phyloP scores from a whole-genome alignment of 2,113 vertebrate genomes.

The Syngnathus scovelli region DNA sequence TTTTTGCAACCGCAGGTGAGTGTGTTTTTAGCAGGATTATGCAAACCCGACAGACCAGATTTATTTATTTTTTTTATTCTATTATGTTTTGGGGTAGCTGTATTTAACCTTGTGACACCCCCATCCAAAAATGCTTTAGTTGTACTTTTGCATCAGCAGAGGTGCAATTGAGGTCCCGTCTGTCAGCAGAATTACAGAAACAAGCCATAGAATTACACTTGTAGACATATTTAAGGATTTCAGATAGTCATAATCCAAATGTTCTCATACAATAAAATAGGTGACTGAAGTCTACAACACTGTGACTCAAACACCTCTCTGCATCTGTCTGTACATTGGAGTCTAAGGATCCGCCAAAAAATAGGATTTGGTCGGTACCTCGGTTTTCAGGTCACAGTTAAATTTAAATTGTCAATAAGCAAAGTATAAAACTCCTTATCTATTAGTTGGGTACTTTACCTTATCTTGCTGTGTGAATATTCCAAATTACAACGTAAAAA shows the following conservation, averaged over 20 bases:
- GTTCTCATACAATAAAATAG: neutral
- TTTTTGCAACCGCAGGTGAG: neutral
- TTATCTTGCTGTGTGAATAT: too few relatives aligned
- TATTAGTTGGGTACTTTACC: too few relatives aligned
- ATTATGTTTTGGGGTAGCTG: neutral
- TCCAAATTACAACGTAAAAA: too few relatives aligned
- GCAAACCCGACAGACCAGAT: neutral
- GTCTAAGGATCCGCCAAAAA: too few relatives aligned
- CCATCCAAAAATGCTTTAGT: neutral
- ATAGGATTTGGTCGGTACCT: too few relatives aligned
- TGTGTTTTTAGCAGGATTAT: neutral
- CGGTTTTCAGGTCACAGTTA: too few relatives aligned
- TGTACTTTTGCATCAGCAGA: neutral
- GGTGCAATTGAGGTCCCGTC: neutral
- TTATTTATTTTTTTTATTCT: neutral
- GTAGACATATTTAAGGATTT: too few relatives aligned
- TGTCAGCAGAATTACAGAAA: neutral
- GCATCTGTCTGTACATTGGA: neutral
- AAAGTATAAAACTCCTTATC: too few relatives aligned
- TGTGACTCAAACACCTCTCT: neutral
- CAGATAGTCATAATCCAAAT: neutral
- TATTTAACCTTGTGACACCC: neutral
- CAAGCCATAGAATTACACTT: neutral
- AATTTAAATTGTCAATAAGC: too few relatives aligned
- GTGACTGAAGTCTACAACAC: neutral